Percentiles rank a stretch among this genome's conserved stretches.
These are phyloP conservation scores for Serranochromis macrocephalus DNA, from an alignment of 2,113 vertebrate species.

Conservation along the genomic window DNA sequence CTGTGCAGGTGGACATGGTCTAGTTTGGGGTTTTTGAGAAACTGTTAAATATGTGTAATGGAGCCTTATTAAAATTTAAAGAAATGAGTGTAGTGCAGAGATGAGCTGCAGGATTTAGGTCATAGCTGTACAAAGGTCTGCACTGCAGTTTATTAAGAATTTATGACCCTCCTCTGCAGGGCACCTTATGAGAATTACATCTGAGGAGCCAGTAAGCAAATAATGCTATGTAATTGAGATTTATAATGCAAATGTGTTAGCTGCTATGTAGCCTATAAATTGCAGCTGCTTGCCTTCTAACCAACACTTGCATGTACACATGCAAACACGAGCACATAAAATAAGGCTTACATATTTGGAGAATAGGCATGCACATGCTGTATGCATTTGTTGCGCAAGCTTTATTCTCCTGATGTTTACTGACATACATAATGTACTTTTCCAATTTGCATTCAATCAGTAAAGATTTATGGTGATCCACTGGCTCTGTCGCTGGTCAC, in stretches of 20 bases:
- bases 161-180: slow-evolving; percentile 63
- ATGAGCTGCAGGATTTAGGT: slow-evolving; percentile 69
- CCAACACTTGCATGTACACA: slow-evolving; percentile 1
- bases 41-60: slow-evolving; percentile 57
- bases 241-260: slow-evolving; percentile 66
- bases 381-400: not conserved
- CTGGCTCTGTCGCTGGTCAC: slow-evolving; percentile 52
- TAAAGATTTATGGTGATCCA: slow-evolving; percentile 64
- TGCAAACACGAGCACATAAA: slow-evolving; percentile 25
- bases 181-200: slow-evolving; percentile 51
- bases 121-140: slow-evolving; percentile 68
- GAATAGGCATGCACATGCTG: not conserved
- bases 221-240: slow-evolving; percentile 70
- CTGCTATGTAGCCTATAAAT: slow-evolving; percentile 50
- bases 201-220: slow-evolving; percentile 57
- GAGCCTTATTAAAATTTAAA: slow-evolving; percentile 66
- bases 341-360: slow-evolving; percentile 38
- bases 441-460: slow-evolving; percentile 74
- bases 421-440: slow-evolving; percentile 55
- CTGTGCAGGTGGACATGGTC: slow-evolving; percentile 7
- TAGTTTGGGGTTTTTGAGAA: slow-evolving; percentile 19
- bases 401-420: slow-evolving; percentile 63
- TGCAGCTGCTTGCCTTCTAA: not conserved
- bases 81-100: slow-evolving; percentile 45
- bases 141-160: slow-evolving; percentile 78